Evolutionary conservation across 1,140 invertebrate genomes (phyloP).

Genomic region (Drosophila ficusphila): DNA sequence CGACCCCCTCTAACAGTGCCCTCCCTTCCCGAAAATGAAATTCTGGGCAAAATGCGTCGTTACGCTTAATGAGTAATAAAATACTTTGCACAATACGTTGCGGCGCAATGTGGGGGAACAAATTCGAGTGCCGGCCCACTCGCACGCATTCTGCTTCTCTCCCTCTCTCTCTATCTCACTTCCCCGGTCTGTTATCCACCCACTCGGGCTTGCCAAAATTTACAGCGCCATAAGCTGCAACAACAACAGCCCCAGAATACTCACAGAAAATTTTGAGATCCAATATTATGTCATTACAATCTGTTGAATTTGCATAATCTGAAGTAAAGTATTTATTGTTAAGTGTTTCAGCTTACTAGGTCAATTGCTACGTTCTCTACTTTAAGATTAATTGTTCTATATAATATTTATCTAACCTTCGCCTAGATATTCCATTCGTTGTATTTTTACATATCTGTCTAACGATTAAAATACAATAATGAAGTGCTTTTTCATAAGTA

Average conservation of each 20-base stretch:
- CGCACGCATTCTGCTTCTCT: constrained; percentile 2
- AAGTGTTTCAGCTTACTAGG: too few species aligned
- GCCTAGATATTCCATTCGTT: too few species aligned
- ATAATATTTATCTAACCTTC: too few species aligned
- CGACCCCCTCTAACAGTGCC: constrained; percentile 2
- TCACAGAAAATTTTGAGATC: neutral
- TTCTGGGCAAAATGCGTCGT: constrained; percentile 75
- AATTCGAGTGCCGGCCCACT: constrained; percentile 24
- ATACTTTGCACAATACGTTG: constrained; percentile 69
- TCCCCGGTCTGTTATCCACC: too few species aligned
- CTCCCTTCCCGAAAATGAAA: constrained; percentile 33
- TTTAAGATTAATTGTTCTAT: too few species aligned
- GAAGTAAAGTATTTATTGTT: too few species aligned
- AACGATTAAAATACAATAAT: too few species aligned
- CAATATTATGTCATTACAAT: too few species aligned
- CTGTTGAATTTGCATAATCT: neutral
- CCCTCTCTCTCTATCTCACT: neutral
- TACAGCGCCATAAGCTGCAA: constrained; percentile 65
- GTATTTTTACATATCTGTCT: too few species aligned
- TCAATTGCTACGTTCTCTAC: too few species aligned
- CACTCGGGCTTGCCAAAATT: constrained; percentile 54
- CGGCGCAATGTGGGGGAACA: constrained; percentile 26
- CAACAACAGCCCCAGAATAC: constrained; percentile 9
- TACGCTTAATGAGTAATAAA: constrained; percentile 82
- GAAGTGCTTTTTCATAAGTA: too few species aligned